Percentiles rank a stretch among this genome's conserved stretches.
Evolutionary conservation across 2,888 invertebrate species (phyloP).

Genomic region (Pachymerium ferrugineum): DNA sequence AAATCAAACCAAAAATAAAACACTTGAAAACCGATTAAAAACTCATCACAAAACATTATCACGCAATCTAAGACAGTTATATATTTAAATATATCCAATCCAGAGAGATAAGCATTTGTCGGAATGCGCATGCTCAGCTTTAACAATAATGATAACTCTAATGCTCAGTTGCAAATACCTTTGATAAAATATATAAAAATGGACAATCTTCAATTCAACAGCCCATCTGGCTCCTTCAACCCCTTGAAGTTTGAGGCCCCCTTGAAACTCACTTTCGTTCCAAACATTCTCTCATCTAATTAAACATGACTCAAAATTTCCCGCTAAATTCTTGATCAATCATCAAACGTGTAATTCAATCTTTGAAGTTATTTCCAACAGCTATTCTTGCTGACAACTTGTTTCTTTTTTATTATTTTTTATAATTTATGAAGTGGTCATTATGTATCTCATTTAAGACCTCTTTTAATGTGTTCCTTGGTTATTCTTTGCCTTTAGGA

Average conservation of each 20-base stretch:
- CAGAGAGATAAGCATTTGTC: too few relatives aligned
- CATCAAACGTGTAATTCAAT: not conserved
- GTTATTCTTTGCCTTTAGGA: too few relatives aligned
- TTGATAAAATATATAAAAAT: conserved; percentile 4
- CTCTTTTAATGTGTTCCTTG: not conserved
- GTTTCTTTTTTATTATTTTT: not conserved
- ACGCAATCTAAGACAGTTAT: not conserved
- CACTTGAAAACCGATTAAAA: not conserved
- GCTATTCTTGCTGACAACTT: not conserved
- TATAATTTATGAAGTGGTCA: too few relatives aligned
- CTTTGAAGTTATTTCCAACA: not conserved
- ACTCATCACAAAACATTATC: not conserved
- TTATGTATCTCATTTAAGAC: not conserved
- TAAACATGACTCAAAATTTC: not conserved
- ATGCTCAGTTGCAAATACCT: not conserved
- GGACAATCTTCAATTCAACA: not conserved
- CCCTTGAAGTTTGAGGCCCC: not conserved
- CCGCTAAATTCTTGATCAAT: not conserved
- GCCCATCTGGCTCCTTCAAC: not conserved
- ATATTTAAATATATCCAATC: not conserved
- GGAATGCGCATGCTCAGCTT: not conserved
- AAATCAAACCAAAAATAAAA: not conserved
- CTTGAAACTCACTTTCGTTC: not conserved
- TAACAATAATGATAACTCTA: not conserved
- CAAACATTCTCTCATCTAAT: not conserved